Base-by-base conservation (phyloP, 1,140 invertebrate genomes). In the Asobara japonica region DNA sequence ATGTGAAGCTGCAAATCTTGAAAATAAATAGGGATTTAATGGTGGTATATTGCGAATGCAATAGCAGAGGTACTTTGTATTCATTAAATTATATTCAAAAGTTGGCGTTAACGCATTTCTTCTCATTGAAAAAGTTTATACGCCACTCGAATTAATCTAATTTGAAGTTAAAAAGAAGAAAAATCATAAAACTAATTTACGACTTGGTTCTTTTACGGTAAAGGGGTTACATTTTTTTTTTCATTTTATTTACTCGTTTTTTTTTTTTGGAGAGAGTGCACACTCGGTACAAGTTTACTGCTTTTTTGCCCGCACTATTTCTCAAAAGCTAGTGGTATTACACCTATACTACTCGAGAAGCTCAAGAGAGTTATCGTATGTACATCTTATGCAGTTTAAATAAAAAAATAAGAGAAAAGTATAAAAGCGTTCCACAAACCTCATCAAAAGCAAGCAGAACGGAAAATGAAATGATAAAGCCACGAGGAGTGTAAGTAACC, bases 81-180 rank as follows among this genome's bases (percentile, higher is more conserved):
- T 56, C 51, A 56, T 56, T 27, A 56, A 56, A 56, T 56, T 27
- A 56, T 56, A 56, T 56, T 56, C 22, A 27, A 27, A 56, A 22
- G 51, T 56, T 56, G 18, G 22, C 51, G 51, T 25, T 10, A 56
- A 56, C 22, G 51, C 22, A 10, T 27, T 56, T 56, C 18, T n/a
- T 27, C 22, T 25, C 51, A 56, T 56, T 56, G 51, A 27, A 56
- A 56, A 56, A 56, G 51, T 56, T 56, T 56, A 56, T 56, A 56
- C 18, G 51, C 20, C 25, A 10, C 22, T 56, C 51, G 51, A 56
- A 56, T 56, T 27, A 22, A 56, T 56, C 51, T 25, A 56, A 56
- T 56, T 56, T 25, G 13, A 56, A 27, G 18, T 1, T 27, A 56
- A 56, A 56, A 27, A 18, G 51, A 56, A 56, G 22, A 56, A 56